Evolutionary conservation across 1,140 invertebrate genomes (phyloP), one percentile per base, ranked within the genome.

Genomic region (Camponotus pennsylvanicus): DNA sequence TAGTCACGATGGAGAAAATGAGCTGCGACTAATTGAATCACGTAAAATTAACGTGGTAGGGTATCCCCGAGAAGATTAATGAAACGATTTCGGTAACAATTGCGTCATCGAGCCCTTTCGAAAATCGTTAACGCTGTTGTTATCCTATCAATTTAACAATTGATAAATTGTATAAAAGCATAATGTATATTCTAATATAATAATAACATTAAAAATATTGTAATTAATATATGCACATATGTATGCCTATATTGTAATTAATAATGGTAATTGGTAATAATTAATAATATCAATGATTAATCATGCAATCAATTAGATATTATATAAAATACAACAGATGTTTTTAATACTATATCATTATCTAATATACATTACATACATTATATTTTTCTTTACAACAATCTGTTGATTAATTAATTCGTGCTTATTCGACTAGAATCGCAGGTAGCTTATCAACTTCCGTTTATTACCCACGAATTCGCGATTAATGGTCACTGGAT

Each of bases 1-100:
- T 27, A 52, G 49, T 52, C 9, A 13, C 66, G 45, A 49, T 42
- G 59, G 64, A 79, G 69, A 70, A 78, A 86, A 59, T 66, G 84
- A 34, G 55, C 73, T 27, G 86, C 73, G 71, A 89, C 93, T 94
- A 94, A 94, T 93, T 93, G 93, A 94, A 94, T 95, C 94, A 94
- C 93, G 90, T 52, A 92, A 92, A 94, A 94, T 94, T 93, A 93
- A 88, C 80, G 89, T 86, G 63, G 67, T 85, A 90, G 92, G 92
- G 92, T 64, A 89, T 66, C 27, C 6, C 42, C 76, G 90, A 52
- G 49, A 90, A 94, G 93, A 94, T 94, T 94, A 94, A 94, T 94
- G 93, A 93, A 94, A 92, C 88, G 91, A 88, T 91, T 77, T 86
- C 71, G 83, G 86, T 92, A 93, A 94, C 92, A 91, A 93, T 93